These are phyloP conservation scores for Paralichthys olivaceus DNA, from an alignment of 2,113 vertebrate species.

Conservation along the genomic window DNA sequence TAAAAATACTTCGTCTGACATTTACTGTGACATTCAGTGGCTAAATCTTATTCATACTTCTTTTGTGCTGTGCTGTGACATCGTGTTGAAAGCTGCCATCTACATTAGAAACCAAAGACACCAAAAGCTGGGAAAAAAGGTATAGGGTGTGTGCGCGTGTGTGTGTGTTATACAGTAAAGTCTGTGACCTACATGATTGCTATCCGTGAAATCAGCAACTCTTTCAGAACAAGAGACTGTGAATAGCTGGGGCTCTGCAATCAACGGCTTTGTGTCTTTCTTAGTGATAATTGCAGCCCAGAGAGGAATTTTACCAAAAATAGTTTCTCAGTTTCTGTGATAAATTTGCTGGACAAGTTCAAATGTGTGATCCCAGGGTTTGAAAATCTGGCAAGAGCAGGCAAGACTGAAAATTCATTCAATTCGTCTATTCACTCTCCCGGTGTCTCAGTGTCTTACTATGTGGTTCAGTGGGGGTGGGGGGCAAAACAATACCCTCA, in stretches of 20 bases:
- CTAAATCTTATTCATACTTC: conserved; percentile 10
- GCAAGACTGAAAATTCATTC: no score
- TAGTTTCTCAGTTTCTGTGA: conserved; percentile 37
- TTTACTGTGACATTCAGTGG: conserved; percentile 48
- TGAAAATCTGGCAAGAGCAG: background rate
- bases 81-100: conserved; percentile 2
- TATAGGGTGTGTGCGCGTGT: background rate
- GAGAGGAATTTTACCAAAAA: conserved; percentile 51
- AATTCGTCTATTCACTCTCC: no score
- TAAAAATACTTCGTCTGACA: conserved; percentile 36
- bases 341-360: conserved; percentile 14
- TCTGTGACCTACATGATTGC: conserved; percentile 34
- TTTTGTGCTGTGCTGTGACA: conserved; percentile 5
- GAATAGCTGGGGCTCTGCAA: conserved; percentile 58
- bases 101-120: background rate
- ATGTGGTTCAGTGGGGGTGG: conserved; percentile 1
- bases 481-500: conserved; percentile 7
- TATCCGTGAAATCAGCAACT: conserved; percentile 62
- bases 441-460: no score
- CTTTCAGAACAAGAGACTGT: conserved; percentile 55
- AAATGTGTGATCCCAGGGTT: background rate
- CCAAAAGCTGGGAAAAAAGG: conserved; percentile 1
- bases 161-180: conserved; percentile 30
- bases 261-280: conserved; percentile 67
- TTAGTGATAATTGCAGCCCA: conserved; percentile 60